Conservation (phyloP, 2,797 vertebrate genomes). For the Phoxinus dragarum region DNA sequence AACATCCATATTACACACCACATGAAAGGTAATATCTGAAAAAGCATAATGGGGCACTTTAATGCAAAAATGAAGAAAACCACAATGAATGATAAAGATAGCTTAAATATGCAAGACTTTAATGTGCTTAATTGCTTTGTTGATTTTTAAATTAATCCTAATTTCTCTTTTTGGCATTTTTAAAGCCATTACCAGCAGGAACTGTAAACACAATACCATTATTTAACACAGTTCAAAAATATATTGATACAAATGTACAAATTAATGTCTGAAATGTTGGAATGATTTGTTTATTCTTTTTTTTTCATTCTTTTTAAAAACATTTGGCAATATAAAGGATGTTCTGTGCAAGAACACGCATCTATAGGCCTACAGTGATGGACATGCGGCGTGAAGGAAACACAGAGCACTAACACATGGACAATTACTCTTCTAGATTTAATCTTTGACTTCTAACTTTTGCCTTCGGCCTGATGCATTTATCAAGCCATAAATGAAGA, state of each 20-base stretch:
- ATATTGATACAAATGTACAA: constrained; percentile 30
- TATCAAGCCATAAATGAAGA: constrained; percentile 28
- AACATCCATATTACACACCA: background rate
- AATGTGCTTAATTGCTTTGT: background rate
- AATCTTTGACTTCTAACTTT: constrained; percentile 1
- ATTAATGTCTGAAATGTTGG: constrained; percentile 10
- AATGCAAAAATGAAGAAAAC: background rate
- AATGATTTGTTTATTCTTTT: background rate
- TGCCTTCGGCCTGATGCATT: constrained; percentile 21
- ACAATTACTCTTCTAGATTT: background rate
- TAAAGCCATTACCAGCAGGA: constrained; percentile 34
- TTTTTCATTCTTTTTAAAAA: background rate
- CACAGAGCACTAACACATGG: background rate
- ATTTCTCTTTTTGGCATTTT: constrained; percentile 26
- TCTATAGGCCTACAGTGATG: background rate
- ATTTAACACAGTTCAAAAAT: constrained; percentile 20
- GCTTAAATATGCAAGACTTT: background rate
- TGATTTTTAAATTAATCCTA: background rate
- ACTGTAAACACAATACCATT: constrained; percentile 33
- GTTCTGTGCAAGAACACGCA: background rate
- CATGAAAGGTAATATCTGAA: background rate
- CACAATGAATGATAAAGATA: background rate
- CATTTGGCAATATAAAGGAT: constrained; percentile 15
- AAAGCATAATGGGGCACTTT: background rate
- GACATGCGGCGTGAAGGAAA: background rate